Conservation (phyloP, 2,797 vertebrate genomes). For the Florisuga fusca region DNA sequence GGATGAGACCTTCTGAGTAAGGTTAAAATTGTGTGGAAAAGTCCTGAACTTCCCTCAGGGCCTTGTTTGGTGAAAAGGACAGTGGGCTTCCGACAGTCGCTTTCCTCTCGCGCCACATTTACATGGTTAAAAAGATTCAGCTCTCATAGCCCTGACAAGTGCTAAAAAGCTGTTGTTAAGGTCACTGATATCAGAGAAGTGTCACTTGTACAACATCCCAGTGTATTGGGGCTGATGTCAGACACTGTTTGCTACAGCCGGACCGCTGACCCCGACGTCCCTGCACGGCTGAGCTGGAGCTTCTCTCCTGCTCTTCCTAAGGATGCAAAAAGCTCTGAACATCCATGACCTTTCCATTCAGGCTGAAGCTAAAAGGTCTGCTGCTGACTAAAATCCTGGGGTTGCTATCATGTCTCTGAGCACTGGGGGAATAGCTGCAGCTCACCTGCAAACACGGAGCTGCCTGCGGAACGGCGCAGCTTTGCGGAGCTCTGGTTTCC, state of each 20-base stretch:
- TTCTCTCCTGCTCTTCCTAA: not conserved
- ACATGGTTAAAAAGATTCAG: not conserved
- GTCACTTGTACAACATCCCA: not conserved
- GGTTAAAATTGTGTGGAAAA: not conserved
- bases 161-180: conserved; percentile 17
- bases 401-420: conserved; percentile 22
- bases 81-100: not conserved
- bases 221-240: not conserved
- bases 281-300: fast-evolving
- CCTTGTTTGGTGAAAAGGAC: not conserved
- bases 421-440: not conserved
- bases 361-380: not conserved
- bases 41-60: not conserved
- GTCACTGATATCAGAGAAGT: not conserved
- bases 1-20: not conserved
- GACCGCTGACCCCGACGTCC: not conserved
- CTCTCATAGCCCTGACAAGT: not conserved
- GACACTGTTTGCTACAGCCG: not conserved
- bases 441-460: conserved; percentile 26
- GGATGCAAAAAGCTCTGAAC: not conserved
- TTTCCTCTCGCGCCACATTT: not conserved
- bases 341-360: conserved; percentile 13
- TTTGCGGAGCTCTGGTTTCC: conserved; percentile 22
- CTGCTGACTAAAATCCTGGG: not conserved
- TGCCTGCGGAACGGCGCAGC: not conserved